Evolutionary conservation across 35 echinoderm and acorn worm species (phyloP), one percentile per base, ranked within the genome.

Genomic region (Ophioderma brevispina): DNA sequence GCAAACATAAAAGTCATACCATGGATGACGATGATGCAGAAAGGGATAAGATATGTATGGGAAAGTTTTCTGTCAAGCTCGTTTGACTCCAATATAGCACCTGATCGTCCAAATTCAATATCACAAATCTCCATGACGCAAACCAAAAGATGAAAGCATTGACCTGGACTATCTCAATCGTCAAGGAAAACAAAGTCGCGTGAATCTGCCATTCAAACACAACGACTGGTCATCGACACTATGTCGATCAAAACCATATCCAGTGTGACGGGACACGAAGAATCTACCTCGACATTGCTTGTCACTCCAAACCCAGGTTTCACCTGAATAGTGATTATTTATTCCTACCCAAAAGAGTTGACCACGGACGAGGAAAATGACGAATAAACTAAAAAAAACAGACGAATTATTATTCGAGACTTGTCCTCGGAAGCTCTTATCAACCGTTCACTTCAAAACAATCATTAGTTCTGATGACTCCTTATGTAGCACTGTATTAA

Each of bases 331-430:
- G 63, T 31, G 64, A 85, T n/a, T n/a, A 40, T 42, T 42, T 55
- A 32, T 85, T 25, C 32, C 56, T 31, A n/a, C 19, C 35, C 84
- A 14, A 80, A 80, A 36, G 89, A 91, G 40, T 30, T 91, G 30
- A 80, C 84, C 89, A 46, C 85, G 82, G 89, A 34, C 56, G 89
- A 91, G 30, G 59, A 64, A 42, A 82, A 78, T 35, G 39, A n/a
- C 86, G 2, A 85, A 78, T 86, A 82, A 82, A 46, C 81, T 82
- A 34, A 38, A 81, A 49, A 91, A 56, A 18, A 76, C 55, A 77
- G 81, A 76, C 64, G 79, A n/a, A 91, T 91, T 21, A 80, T 91
- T 43, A n/a, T n/a, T n/a, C n/a, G n/a, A n/a, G n/a, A n/a, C n/a
- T n/a, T n/a, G n/a, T n/a, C n/a, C n/a, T n/a, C n/a, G n/a, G n/a